phyloP scores from a whole-genome alignment of 2,888 invertebrate genomes.

The Tenthredo mesomela region DNA sequence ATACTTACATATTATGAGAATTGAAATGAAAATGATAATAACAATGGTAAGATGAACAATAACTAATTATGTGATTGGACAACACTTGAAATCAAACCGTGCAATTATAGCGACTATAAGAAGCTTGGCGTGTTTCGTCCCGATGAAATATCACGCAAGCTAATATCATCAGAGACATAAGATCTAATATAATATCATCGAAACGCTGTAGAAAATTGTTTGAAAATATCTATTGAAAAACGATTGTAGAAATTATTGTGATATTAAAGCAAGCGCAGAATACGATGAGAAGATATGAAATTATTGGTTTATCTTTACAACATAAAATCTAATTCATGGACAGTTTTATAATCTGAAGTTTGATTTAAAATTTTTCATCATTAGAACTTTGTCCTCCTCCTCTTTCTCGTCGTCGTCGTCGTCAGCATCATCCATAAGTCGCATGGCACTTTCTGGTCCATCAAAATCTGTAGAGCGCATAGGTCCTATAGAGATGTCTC shows the following conservation, averaged over 20 bases:
- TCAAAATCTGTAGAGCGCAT: conserved; percentile 62
- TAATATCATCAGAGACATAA: background rate
- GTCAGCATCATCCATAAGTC: conserved; percentile 41
- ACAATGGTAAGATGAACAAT: background rate
- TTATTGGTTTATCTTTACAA: background rate
- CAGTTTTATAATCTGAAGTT: conserved; percentile 24
- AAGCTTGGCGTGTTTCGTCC: conserved; percentile 28
- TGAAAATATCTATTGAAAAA: background rate
- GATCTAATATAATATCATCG: background rate
- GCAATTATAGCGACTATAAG: conserved; percentile 16
- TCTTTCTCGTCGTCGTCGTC: conserved; percentile 44
- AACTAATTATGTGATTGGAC: background rate
- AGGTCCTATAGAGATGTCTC: conserved; percentile 84
- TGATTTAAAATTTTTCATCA: conserved; percentile 19
- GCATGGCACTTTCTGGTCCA: conserved; percentile 31
- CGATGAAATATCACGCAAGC: conserved; percentile 1
- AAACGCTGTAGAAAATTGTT: background rate
- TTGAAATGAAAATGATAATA: background rate
- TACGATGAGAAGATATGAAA: background rate
- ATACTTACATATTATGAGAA: background rate
- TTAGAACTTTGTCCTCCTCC: conserved; percentile 22
- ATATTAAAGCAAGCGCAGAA: background rate
- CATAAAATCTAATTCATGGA: background rate
- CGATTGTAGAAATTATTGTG: background rate
- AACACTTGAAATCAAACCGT: conserved; percentile 24